Evolutionary conservation across 2,113 vertebrate species (phyloP), one percentile per base, ranked within the genome.

Genomic region (Cisticola juncidis): DNA sequence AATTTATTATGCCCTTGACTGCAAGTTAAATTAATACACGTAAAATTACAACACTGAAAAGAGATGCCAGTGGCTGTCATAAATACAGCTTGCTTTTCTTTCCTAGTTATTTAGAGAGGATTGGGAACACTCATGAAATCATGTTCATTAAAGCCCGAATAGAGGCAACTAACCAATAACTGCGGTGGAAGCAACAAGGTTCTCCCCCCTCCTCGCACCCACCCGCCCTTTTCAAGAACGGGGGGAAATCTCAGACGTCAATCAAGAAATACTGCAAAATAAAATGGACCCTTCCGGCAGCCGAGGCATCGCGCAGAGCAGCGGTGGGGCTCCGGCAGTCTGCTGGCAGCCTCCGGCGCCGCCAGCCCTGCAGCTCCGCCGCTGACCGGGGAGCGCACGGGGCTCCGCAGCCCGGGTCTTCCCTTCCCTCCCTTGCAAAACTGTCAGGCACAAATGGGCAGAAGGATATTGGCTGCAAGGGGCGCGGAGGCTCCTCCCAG

Each of bases 401-500:
- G 31, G 82, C 74, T 74, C 42, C 38, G 66, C 88, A 47, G 70
- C 51, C 35, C n/a, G 36, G 60, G 5, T 73, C 88, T 79, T 71
- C 64, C 73, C n/a, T 81, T 51, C 74, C 53, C 47, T 83, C 38
- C 90, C 92, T 95, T 44, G 62, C 93, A 83, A 94, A 96, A 97
- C 97, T 96, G 98, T 94, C 96, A 96, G 95, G 95, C 97, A 94
- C 90, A 73, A 92, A 53, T 70, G 92, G 96, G 95, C 86, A 91
- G 97, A 96, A 97, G 94, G 96, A 97, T 95, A 98, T 97, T 97
- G 97, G 98, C 97, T 96, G 95, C 71, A 42, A 96, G 86, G 87
- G 94, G 72, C 94, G 93, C 94, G 29, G 96, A 98, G 95, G 98
- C 98, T 98, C 98, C 98, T 98, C 98, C 98, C 98, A 92, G 97